Percentiles rank a stretch among this genome's conserved stretches.
Evolutionary conservation across 2,113 vertebrate genomes (phyloP).

Genomic region (Cyanoderma ruficeps): DNA sequence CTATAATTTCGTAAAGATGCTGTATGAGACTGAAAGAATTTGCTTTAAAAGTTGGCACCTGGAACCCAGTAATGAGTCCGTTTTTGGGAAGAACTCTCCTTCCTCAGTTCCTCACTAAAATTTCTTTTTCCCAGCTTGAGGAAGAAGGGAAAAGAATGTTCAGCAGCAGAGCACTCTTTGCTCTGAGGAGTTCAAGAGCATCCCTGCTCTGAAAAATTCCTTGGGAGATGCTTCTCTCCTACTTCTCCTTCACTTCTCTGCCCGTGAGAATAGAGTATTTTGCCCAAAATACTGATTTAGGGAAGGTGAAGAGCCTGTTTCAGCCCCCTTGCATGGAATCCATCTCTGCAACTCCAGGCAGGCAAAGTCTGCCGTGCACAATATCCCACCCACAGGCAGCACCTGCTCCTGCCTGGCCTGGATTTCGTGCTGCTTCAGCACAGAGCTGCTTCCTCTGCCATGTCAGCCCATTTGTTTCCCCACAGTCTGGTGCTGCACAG

Average conservation of each 20-base stretch:
- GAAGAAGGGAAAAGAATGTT: neutral
- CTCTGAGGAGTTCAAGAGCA: neutral
- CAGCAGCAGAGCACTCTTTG: neutral
- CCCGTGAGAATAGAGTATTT: neutral
- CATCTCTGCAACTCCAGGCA: neutral
- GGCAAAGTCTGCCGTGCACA: neutral
- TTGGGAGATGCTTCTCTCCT: neutral
- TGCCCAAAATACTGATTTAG: neutral
- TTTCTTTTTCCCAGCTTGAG: neutral
- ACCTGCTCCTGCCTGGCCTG: neutral
- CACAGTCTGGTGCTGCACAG: neutral
- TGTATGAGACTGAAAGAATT: slow-evolving; percentile 36
- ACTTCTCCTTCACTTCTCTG: neutral
- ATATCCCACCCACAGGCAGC: neutral
- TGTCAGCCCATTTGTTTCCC: neutral
- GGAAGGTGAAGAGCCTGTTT: neutral
- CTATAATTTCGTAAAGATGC: slow-evolving; percentile 52
- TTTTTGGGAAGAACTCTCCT: neutral
- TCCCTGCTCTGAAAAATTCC: neutral
- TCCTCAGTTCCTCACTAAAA: neutral
- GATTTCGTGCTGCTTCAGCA: neutral
- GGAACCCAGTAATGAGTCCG: neutral
- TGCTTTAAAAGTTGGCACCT: neutral
- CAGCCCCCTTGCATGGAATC: neutral
- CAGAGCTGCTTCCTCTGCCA: neutral